Percentiles rank a stretch among this genome's conserved stretches.
These are phyloP conservation scores for Monopis laevigella DNA, from an alignment of 2,888 invertebrate genomes.

Conservation along the genomic window DNA sequence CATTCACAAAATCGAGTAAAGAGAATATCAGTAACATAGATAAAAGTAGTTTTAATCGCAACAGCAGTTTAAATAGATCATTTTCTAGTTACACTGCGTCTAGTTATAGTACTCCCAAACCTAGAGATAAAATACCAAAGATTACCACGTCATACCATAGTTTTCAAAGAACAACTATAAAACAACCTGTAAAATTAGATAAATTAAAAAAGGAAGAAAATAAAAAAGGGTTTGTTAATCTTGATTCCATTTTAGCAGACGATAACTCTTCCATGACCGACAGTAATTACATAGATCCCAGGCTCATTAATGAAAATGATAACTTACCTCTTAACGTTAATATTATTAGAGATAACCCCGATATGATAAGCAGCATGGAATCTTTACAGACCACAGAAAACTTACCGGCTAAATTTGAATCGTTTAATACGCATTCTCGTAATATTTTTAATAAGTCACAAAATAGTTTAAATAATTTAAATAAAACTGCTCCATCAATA, in stretches of 20 bases:
- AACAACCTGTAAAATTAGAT: slow-evolving; percentile 54
- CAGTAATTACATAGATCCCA: slow-evolving; percentile 65
- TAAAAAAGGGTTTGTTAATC: slow-evolving; percentile 52
- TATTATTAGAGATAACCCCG: slow-evolving; percentile 58
- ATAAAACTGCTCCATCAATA: slow-evolving; percentile 33
- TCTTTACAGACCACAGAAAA: slow-evolving; percentile 59
- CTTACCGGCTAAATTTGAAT: slow-evolving; percentile 56
- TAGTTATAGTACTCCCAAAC: slow-evolving; percentile 53
- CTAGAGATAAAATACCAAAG: slow-evolving; percentile 59
- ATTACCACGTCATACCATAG: slow-evolving; percentile 57
- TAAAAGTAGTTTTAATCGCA: slow-evolving; percentile 46
- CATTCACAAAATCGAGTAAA: slow-evolving; percentile 59
- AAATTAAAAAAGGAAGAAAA: slow-evolving; percentile 50
- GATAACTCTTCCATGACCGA: slow-evolving; percentile 58
- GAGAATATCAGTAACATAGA: slow-evolving; percentile 51
- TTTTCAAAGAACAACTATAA: slow-evolving; percentile 51
- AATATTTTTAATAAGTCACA: slow-evolving; percentile 27
- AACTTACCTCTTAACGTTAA: slow-evolving; percentile 71
- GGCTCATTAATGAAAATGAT: slow-evolving; percentile 75
- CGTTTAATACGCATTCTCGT: slow-evolving; percentile 39
- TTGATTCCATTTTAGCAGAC: slow-evolving; percentile 45
- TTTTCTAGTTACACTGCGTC: slow-evolving; percentile 54
- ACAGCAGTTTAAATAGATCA: slow-evolving; percentile 48
- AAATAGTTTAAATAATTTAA: slow-evolving; percentile 26
- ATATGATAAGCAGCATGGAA: slow-evolving; percentile 62